These are phyloP conservation scores for Xenus cinereus DNA, from an alignment of 2,113 vertebrate genomes.

Conservation along the genomic window DNA sequence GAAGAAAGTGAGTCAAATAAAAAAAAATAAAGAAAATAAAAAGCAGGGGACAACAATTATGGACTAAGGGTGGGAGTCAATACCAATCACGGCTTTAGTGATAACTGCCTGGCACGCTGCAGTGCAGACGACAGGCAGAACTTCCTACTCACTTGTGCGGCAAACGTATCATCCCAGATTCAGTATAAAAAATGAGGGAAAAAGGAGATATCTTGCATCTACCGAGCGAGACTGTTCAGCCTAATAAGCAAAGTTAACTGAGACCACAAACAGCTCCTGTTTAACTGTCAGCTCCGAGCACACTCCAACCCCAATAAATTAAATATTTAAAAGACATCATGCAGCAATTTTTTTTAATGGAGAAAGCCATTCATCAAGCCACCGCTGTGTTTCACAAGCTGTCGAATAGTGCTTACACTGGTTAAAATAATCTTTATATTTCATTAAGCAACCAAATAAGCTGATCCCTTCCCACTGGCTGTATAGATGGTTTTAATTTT, in stretches of 20 bases:
- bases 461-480: slow-evolving; percentile 80
- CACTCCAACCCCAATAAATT: slow-evolving; percentile 78
- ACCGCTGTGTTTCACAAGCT: slow-evolving; percentile 79
- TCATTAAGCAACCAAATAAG: slow-evolving; percentile 87
- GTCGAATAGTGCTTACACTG: slow-evolving; percentile 89
- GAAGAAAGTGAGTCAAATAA: background rate
- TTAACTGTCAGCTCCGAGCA: slow-evolving; percentile 58
- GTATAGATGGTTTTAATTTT: slow-evolving; percentile 86
- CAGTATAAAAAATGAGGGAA: background rate
- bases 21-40: background rate
- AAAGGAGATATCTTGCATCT: background rate
- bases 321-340: slow-evolving; percentile 84
- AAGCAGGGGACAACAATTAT: background rate
- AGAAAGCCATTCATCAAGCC: slow-evolving; percentile 81
- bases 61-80: background rate
- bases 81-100: background rate
- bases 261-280: slow-evolving; percentile 2
- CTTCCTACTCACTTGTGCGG: background rate
- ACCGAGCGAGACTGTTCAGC: background rate
- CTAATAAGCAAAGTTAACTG: slow-evolving; percentile 21
- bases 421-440: slow-evolving; percentile 90
- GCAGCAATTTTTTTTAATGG: slow-evolving; percentile 80
- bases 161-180: background rate
- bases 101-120: background rate
- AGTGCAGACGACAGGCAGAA: background rate